Base-by-base conservation (phyloP, 2,888 invertebrate genomes). In the Limnephilus rhombicus region DNA sequence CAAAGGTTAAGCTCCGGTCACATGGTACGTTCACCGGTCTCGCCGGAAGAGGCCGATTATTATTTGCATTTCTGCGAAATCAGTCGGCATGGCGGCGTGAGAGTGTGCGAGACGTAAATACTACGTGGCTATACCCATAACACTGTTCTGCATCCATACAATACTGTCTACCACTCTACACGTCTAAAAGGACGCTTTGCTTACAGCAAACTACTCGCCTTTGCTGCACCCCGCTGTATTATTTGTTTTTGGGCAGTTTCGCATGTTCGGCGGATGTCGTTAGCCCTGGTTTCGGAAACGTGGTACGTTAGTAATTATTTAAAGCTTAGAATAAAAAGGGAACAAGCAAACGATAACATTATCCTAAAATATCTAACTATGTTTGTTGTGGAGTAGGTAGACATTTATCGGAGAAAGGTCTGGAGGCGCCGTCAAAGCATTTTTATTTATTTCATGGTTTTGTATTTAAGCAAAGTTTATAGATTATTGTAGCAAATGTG, bases 11-110 rank as follows among this genome's bases (percentile, higher is more conserved):
- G 91, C 87, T 29, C 86, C 86, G 91, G 91, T 91, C 91, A 88
- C 87, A 91, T 49, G 88, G 91, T 80, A 81, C 91, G 87, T 91
- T 91, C 91, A 91, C 91, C 91, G 87, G 87, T 88, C 86, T 91
- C 91, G 85, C 90, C 90, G 90, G 85, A 90, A 92, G 93, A 83
- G 89, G 81, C 83, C 88, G 92, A 88, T 92, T 90, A 92, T 91
- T 91, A 92, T 91, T 91, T 90, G 91, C 90, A 92, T 92, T 92
- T 92, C 91, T 92, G 91, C 91, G 92, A 92, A 92, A 80, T 87
- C 91, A 87, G 87, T 87, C 91, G 87, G 85, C 87, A n/a, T 68
- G 89, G 41, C 89, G 89, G 89, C 81, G 82, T 29, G 49, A 15
- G 82, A 68, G 68, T 68, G 68, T 68, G 68, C 68, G 68, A 68